Evolutionary conservation across 2,888 invertebrate species (phyloP), one percentile per base, ranked within the genome.

Genomic region (Volucella inanis): DNA sequence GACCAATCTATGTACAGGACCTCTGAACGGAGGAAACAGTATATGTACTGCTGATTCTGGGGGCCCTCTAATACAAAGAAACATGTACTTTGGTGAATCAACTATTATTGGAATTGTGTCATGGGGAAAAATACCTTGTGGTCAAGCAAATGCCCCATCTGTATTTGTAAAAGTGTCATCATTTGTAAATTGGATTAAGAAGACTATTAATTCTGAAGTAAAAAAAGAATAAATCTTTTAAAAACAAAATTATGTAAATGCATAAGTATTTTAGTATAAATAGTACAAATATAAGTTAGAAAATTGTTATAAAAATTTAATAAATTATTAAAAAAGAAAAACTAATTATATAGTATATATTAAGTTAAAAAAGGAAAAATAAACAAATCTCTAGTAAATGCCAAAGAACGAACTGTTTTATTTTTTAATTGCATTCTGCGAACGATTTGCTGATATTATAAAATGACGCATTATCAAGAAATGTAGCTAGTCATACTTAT

Each of bases 51-150:
- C 91, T 3, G 91, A 91, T 77, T 92, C 92, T 0, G 91, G 91
- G 12, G 91, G 91, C 0, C 92, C 91, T 1, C 80, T 91, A 8
- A 89, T 92, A n/a, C 91, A 91, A 78, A 61, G 74, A 14, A 85
- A 45, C 22, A 57, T 9, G 15, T 78, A 71, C 55, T 78, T 78
- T 55, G 78, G 78, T 10, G 87, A 89, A 57, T 89, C 89, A 87
- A 89, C 89, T 1, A 89, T 90, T 87, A 90, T 93, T 71, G 94
- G 93, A 82, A 90, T 93, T 59, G 93, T 93, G 11, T 93, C 93
- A 2, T 93, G 93, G 93, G 93, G 93, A 12, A 87, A 89, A 70
- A 90, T 91, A 86, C 93, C 93, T 2, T 93, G 93, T 81, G 93
- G 93, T 4, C 88, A 89, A 43, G 88, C 88, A 45, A 91, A 91